Evolutionary conservation across 2,797 vertebrate genomes (phyloP).

Genomic region (Pseudochaenichthys georgianus): DNA sequence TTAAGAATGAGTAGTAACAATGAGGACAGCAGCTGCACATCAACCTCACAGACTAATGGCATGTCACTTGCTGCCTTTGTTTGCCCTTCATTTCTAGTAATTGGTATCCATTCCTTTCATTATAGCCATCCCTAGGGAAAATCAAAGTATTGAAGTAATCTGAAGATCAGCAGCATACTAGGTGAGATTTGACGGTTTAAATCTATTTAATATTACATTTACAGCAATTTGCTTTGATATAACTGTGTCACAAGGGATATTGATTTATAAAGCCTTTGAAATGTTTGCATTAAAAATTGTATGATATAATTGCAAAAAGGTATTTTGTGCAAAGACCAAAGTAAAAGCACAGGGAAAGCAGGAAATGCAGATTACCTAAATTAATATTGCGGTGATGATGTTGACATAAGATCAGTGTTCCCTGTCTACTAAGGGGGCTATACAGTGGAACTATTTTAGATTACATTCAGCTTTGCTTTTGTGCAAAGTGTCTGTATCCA

Average conservation of each 20-base stretch:
- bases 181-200: neutral
- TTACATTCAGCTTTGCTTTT: neutral
- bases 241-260: too few relatives aligned
- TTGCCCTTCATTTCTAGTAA: neutral
- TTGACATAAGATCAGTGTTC: neutral
- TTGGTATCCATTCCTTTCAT: neutral
- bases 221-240: neutral
- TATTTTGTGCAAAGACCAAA: neutral
- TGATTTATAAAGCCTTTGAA: too few relatives aligned
- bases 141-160: neutral
- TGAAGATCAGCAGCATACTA: neutral
- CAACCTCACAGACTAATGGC: neutral
- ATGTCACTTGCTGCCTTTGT: slow-evolving; percentile 2
- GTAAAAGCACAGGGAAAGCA: neutral
- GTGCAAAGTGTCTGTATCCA: neutral
- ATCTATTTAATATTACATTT: neutral
- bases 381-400: neutral
- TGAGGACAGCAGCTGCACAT: neutral
- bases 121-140: neutral
- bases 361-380: neutral
- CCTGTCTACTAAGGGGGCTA: too few relatives aligned
- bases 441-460: neutral
- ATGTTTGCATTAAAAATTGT: neutral
- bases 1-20: neutral
- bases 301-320: neutral